Base-by-base conservation (phyloP, 2,113 vertebrate species). In the Poecilia latipinna region DNA sequence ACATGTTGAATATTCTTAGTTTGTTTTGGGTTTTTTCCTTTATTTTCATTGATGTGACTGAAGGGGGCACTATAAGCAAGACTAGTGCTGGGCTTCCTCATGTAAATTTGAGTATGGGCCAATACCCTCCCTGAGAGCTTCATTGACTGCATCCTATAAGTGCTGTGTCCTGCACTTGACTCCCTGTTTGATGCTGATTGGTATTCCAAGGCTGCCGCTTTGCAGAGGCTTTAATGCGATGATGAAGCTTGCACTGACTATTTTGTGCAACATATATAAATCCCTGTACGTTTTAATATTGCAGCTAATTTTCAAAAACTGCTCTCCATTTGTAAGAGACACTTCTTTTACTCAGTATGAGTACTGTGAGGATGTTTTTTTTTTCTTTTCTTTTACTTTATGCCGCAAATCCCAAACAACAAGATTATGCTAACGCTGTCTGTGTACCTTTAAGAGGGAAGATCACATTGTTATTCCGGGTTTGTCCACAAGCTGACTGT, bases 401-500 rank as follows among this genome's bases (percentile, higher is more conserved):
- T 32, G n/a, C 42, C 13, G 31, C 19, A 61, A 17, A 32, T 71
- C 32, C 39, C 51, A 65, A 67, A 74, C 28, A 74, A 39, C 63
- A 74, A 65, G 26, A 78, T 74, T 72, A 84, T 74, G 65, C 29
- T n/a, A 61, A 86, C 54, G 70, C 33, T 78, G 84, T 74, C 75
- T 68, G 73, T 93, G 88, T 89, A 29, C 82, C 83, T 92, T 93
- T 92, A 92, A 93, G 90, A 94, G 82, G 86, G 79, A 75, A 91
- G 82, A 90, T 82, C 86, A 88, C 90, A 92, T 91, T 94, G 89
- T 92, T 94, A 93, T 92, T 93, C 93, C 91, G 76, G 88, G 83
- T 93, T 92, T 93, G 93, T 95, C 91, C 91, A 93, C 92, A 92
- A 83, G 88, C 90, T 68, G 90, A 90, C 86, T 93, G 92, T 90